Evolutionary conservation across 2,888 invertebrate species (phyloP).

Genomic region (Anarsia innoxiella): DNA sequence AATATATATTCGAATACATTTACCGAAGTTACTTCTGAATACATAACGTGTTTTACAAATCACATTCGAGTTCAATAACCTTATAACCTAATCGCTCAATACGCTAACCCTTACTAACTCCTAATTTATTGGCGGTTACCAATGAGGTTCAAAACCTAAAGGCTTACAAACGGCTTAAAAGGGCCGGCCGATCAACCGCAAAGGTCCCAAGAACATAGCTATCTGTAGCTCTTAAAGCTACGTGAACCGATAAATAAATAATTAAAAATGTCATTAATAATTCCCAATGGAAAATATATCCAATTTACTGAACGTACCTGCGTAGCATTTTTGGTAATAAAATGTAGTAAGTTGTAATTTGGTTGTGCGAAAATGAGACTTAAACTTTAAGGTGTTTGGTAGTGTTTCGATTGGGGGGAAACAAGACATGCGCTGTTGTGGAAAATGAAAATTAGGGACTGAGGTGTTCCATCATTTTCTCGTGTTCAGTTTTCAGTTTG

Average conservation of each 20-base stretch:
- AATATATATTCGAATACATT: too few species aligned
- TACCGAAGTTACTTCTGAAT: too few species aligned
- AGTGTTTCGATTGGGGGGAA: constrained; percentile 9
- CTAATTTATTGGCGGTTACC: constrained; percentile 1
- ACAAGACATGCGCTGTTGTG: constrained; percentile 32
- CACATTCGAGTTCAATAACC: too few species aligned
- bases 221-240: constrained; percentile 12
- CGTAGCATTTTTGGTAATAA: constrained; percentile 32
- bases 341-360: constrained; percentile 14
- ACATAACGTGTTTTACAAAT: too few species aligned
- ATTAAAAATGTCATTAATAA: constrained; percentile 38
- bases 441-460: constrained; percentile 26
- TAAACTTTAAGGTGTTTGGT: constrained; percentile 4
- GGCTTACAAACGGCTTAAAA: not conserved
- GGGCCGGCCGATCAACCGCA: constrained; percentile 2
- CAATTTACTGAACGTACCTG: constrained; percentile 36
- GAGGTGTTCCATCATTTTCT: constrained; percentile 52
- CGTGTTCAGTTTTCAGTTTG: constrained; percentile 44
- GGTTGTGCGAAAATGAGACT: not conserved
- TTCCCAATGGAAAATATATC: constrained; percentile 30
- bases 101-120: not conserved
- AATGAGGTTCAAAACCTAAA: too few species aligned
- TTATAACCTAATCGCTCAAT: too few species aligned
- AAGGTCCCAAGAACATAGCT: not conserved
- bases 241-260: constrained; percentile 28